Base-by-base conservation (phyloP, 2,113 vertebrate genomes). In the Collichthys lucidus region DNA sequence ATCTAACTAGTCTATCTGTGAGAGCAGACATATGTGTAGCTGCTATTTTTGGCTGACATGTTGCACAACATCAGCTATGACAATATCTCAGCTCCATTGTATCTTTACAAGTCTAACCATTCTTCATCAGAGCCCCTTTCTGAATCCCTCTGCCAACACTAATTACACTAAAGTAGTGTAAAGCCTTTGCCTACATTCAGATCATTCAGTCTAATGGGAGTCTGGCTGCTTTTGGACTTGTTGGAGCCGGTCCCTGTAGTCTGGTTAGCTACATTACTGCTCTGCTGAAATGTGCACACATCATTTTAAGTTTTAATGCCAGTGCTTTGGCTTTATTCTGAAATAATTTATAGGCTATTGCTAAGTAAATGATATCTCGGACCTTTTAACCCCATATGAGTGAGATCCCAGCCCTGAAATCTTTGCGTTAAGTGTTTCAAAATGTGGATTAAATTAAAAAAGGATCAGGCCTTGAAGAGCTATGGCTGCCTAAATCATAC, bases 101-200 rank as follows among this genome's bases (percentile, higher is more conserved):
- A 62, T 82, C 47, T 71, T 26, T n/a, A 77, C 47, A 74, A 87
- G 74, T 83, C 35, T 42, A 46, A 46, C 66, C 79, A 29, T 80
- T 79, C 80, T 75, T 84, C 78, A 83, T 87, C 86, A 79, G 66
- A 64, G 59, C 52, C 24, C 19, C 44, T 70, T 42, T 83, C 86
- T 69, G 56, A 84, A 80, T 76, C 64, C 31, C 56, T 64, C 87
- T 82, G 83, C 86, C 85, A 88, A 46, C 82, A 46, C 81, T 84
- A 84, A 88, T 92, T 89, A 88, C 77, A 86, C 71, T 75, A 74
- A 89, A 92, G 78, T 84, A 81, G 67, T 85, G 75, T 85, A 80
- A 90, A 84, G 49, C 75, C 75, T 19, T 74, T 61, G 77, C 70
- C 74, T 84, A 50, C 78, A 83, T 85, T 86, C 78, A 81, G 62